Conservation (phyloP, 2,113 vertebrate genomes). For the Seriola aureovittata region DNA sequence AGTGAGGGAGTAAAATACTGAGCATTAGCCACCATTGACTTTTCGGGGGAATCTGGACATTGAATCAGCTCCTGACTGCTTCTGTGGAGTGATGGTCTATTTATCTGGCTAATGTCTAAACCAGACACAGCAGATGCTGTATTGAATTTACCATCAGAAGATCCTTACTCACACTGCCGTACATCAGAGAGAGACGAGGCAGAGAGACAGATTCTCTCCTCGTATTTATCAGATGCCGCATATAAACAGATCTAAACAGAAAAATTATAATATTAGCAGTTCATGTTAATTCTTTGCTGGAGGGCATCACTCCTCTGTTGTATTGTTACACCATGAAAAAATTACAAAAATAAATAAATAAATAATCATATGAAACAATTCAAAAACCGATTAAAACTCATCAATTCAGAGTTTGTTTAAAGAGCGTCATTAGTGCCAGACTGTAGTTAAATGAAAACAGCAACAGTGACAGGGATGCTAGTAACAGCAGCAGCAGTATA, state of each 20-base stretch:
- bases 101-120: conserved; percentile 67
- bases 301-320: conserved; percentile 5
- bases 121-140: conserved; percentile 65
- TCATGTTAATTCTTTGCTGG: neutral
- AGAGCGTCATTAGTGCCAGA: neutral
- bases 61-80: conserved; percentile 56
- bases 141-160: conserved; percentile 58
- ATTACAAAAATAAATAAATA: neutral
- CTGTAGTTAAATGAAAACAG: neutral
- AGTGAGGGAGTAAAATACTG: conserved; percentile 11
- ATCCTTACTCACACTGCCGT: conserved; percentile 15
- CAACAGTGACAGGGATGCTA: neutral
- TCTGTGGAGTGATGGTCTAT: conserved; percentile 59
- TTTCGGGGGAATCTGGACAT: conserved; percentile 59
- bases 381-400: neutral
- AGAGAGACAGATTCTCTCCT: neutral
- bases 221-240: neutral
- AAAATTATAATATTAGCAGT: neutral
- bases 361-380: neutral
- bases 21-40: conserved; percentile 31
- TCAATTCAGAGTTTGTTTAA: neutral
- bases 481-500: neutral
- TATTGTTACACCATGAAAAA: neutral
- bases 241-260: neutral
- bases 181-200: neutral